Percentiles rank a stretch among this genome's conserved stretches.
Conservation (phyloP, 1,140 invertebrate genomes). For the Lepidotrigona ventralis region DNA sequence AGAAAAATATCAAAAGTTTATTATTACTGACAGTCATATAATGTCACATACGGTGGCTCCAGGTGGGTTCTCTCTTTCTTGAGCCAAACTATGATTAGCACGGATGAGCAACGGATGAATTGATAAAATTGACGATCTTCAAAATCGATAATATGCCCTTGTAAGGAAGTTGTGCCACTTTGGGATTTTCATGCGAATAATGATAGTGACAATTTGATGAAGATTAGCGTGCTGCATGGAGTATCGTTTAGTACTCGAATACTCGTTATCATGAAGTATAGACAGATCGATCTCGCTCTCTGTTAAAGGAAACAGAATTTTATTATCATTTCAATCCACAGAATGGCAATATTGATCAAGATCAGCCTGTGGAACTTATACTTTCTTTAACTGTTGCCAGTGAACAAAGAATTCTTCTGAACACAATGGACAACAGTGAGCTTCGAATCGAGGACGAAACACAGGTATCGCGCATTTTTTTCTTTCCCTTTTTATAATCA, state of each 20-base stretch:
- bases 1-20: neutral
- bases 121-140: neutral
- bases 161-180: neutral
- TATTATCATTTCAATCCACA: neutral
- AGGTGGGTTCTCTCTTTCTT: neutral
- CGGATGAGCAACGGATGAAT: neutral
- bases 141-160: neutral
- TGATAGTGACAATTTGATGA: neutral
- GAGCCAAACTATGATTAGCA: neutral
- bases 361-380: neutral
- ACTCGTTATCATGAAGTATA: neutral
- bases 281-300: neutral
- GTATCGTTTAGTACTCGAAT: neutral
- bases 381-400: neutral
- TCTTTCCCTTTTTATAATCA: neutral
- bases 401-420: neutral
- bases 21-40: neutral
- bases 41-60: neutral
- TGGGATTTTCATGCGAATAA: neutral
- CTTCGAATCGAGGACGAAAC: slow-evolving; percentile 62
- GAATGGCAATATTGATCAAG: slow-evolving; percentile 12
- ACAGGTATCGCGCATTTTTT: slow-evolving; percentile 61
- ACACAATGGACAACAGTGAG: slow-evolving; percentile 60
- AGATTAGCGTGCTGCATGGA: neutral
- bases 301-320: neutral